A percentile compares a stretch with the other conserved stretches of the same genome.
These are phyloP conservation scores for Drosophila subpulchrella DNA, from an alignment of 1,140 invertebrate genomes.

Conservation along the genomic window DNA sequence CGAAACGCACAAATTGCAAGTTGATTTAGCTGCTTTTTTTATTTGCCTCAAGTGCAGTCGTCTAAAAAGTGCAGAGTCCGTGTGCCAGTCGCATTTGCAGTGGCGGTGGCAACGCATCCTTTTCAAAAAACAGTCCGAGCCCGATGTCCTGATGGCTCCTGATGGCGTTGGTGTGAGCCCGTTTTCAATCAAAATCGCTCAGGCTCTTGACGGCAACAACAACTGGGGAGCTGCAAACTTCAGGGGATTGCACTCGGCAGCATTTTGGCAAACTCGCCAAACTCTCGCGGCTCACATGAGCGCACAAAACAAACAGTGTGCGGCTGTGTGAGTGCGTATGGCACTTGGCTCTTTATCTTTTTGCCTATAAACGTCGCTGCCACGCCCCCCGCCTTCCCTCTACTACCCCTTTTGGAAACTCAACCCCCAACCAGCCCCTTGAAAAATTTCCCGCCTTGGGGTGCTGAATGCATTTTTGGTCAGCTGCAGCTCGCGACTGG, in stretches of 20 bases:
- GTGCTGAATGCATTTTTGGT: slow-evolving; percentile 75
- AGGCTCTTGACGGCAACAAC: slow-evolving; percentile 55
- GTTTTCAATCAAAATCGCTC: slow-evolving; percentile 81
- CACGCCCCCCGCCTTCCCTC: slow-evolving; percentile 1
- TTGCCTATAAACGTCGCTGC: slow-evolving; percentile 75
- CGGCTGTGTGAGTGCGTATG: slow-evolving; percentile 39
- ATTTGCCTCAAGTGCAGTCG: slow-evolving; percentile 36
- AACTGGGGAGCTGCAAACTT: slow-evolving; percentile 52
- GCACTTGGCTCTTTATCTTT: slow-evolving; percentile 81
- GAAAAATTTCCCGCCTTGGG: slow-evolving; percentile 51
- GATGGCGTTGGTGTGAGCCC: slow-evolving; percentile 45
- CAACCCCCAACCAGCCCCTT: neutral
- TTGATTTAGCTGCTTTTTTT: slow-evolving; percentile 43
- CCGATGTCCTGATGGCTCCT: slow-evolving; percentile 6
- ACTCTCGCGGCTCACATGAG: slow-evolving; percentile 64
- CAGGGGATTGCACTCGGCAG: slow-evolving; percentile 75
- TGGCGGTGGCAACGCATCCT: slow-evolving; percentile 36
- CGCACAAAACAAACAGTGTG: slow-evolving; percentile 71
- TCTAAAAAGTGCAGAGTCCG: slow-evolving; percentile 41
- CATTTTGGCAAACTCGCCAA: slow-evolving; percentile 74
- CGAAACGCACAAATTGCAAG: slow-evolving; percentile 61
- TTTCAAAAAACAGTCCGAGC: slow-evolving; percentile 11
- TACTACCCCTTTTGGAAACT: neutral
- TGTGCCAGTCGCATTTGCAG: slow-evolving; percentile 28
- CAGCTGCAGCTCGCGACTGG: slow-evolving; percentile 73